These are phyloP conservation scores for Candoia aspera DNA, from an alignment of 2,113 vertebrate species.

Conservation along the genomic window DNA sequence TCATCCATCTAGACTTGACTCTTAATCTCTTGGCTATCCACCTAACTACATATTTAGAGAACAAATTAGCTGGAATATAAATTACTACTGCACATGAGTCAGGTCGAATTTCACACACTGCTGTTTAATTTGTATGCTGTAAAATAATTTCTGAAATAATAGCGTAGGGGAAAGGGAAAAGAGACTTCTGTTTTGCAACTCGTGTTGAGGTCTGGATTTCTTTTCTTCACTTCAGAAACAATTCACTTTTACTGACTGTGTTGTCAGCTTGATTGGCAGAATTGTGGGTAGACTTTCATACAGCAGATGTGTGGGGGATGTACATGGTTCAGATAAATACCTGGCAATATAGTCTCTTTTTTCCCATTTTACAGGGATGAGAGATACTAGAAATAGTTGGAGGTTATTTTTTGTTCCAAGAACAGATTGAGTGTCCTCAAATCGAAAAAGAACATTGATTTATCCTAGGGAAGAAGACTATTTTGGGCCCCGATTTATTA, in stretches of 20 bases:
- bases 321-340: conserved; percentile 52
- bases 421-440: conserved; percentile 33
- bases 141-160: conserved; percentile 24
- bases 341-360: conserved; percentile 34
- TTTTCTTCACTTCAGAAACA: conserved; percentile 61
- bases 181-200: conserved; percentile 35
- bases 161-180: not conserved
- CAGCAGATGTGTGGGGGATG: conserved; percentile 37
- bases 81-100: not conserved
- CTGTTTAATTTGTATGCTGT: conserved; percentile 17
- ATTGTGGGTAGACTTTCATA: conserved; percentile 45
- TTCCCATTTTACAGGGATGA: not conserved
- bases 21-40: not conserved
- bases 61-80: conserved; percentile 14
- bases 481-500: conserved; percentile 46
- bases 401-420: conserved; percentile 33
- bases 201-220: not conserved
- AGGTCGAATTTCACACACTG: not conserved
- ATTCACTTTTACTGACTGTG: conserved; percentile 56
- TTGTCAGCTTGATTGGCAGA: conserved; percentile 68
- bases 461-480: not conserved
- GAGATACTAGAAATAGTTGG: not conserved
- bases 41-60: conserved; percentile 9
- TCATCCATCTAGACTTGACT: not conserved
- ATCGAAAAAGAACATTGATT: conserved; percentile 9